Conservation (phyloP, 2,113 vertebrate genomes). For the Syngnathus typhle region DNA sequence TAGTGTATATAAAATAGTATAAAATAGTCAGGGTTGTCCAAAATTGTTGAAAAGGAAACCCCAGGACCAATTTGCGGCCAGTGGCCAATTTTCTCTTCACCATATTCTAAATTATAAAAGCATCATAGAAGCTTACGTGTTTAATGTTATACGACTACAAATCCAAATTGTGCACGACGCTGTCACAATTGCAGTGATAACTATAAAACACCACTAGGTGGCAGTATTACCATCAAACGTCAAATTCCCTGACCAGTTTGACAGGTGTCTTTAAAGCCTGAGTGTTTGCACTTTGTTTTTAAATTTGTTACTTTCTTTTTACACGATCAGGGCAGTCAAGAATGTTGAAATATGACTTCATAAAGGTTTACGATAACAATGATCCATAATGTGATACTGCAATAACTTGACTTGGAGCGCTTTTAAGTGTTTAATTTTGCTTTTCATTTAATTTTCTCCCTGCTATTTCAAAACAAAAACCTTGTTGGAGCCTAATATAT, state of each 20-base stretch:
- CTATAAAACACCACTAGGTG: neutral
- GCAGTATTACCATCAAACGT: neutral
- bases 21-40: neutral
- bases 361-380: neutral
- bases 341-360: neutral
- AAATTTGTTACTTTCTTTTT: neutral
- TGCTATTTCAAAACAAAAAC: neutral
- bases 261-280: neutral
- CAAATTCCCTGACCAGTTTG: neutral
- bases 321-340: neutral
- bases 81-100: neutral
- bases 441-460: neutral
- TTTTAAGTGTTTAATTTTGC: neutral
- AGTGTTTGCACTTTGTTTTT: neutral
- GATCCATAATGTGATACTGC: neutral
- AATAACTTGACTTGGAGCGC: neutral
- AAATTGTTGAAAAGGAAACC: too few relatives aligned
- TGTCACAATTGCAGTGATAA: neutral
- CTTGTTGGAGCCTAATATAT: neutral
- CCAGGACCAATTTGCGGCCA: neutral
- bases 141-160: neutral
- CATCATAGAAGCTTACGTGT: neutral
- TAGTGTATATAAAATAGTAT: too few relatives aligned
- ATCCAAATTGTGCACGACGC: neutral
- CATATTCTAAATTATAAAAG: neutral